Base-by-base conservation (phyloP, 2,888 invertebrate species). In the Cartodere bifasciata region DNA sequence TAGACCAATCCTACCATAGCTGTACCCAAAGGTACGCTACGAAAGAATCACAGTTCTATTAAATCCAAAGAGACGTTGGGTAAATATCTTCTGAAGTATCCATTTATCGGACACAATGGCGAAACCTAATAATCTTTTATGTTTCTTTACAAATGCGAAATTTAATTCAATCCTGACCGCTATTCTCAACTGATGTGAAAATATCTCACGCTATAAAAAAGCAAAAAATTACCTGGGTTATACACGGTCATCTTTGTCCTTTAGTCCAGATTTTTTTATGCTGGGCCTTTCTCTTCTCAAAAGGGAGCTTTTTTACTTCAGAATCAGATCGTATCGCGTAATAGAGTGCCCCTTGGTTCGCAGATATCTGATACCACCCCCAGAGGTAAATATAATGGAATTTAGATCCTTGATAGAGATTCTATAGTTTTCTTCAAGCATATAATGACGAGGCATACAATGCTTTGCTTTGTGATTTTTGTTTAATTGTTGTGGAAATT, bases 301-400 rank as follows among this genome's bases (percentile, higher is more conserved):
- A 14, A 23, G 23, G 38, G 16, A 13, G 15, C 10, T 20, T 23
- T 23, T 31, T 39, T 35, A n/a, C n/a, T n/a, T n/a, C n/a, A n/a
- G n/a, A n/a, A n/a, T 27, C 25, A 46, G 45, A 48, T 46, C 41
- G 40, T 39, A 44, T 45, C 43, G 38, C 42, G 33, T 34, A 31
- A 37, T 40, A 40, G 38, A 39, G 39, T 36, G 39, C 41, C 43
- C 43, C 44, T 44, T 44, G 47, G 41, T 45, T 44, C 35, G 20
- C 32, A 34, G 49, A 47, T 48, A 49, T 48, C 46, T 43, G 49
- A 49, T 49, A 49, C 50, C 48, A 47, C 46, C 46, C 44, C 31
- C 36, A 37, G 41, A 35, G 40, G 36, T 27, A n/a, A n/a, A n/a
- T 35, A 48, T 49, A 50, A 50, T 46, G 44, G 50, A 38, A 45